Evolutionary conservation across 2,888 invertebrate species (phyloP), one percentile per base, ranked within the genome.

Genomic region (Ectobius pallidus): DNA sequence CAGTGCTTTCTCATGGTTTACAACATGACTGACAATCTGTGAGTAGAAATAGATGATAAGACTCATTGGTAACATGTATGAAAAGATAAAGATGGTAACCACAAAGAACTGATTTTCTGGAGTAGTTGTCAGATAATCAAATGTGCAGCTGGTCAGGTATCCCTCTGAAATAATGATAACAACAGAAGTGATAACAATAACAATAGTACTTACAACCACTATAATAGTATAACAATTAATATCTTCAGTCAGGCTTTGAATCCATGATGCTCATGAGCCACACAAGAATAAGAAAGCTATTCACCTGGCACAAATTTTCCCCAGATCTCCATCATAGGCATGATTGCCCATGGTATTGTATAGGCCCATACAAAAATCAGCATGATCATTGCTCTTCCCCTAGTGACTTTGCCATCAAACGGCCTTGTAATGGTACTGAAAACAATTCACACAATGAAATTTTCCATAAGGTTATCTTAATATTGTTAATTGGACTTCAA

Each of bases 21-120:
- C 90, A n/a, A 95, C 94, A 81, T 94, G 93, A 67, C 89, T 90
- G n/a, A 94, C 93, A 75, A 95, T 92, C 79, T 94, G 93, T 74
- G 92, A 92, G 83, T 95, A 95, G 83, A 92, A 95, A 81, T 91
- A 93, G 67, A 93, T 85, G 74, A 95, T 94, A 83, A 93, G 84
- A 0, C 84, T 79, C 87, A 95, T 91, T 0, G 95, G 95, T 65
- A 94, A 87, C 0, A 88, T 87, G 80, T 94, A 95, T 75, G 92
- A 89, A 84, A 92, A 93, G 52, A 86, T 82, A 82, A 95, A 95
- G 76, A 95, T 92, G 18, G 88, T 86, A 0, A 83, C 90, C 11
- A 93, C 92, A 80, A 94, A 95, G 73, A 92, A 85, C 77, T 90
- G 90, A 20, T 90, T 94, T 78, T 93, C 92, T 78, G 92, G 91